These are phyloP conservation scores for Siniperca obscura DNA, from an alignment of 2,797 vertebrate species.

Conservation along the genomic window DNA sequence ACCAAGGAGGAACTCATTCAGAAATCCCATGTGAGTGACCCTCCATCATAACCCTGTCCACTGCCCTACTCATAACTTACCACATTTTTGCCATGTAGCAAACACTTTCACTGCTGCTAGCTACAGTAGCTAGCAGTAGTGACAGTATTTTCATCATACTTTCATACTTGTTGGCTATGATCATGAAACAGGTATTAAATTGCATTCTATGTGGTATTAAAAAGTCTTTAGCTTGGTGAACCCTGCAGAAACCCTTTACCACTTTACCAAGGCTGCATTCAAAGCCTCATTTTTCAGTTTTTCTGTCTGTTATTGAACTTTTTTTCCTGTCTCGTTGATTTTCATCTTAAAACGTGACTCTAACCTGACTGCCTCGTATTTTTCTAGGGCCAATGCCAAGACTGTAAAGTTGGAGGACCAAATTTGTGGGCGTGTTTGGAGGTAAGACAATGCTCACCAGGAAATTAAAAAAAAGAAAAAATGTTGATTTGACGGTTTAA, in stretches of 20 bases:
- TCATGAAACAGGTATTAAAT: neutral
- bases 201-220: neutral
- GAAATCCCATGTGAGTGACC: slow-evolving; percentile 94
- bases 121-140: no score
- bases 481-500: slow-evolving; percentile 6
- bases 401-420: slow-evolving; percentile 96
- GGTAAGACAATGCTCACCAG: slow-evolving; percentile 79
- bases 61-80: neutral
- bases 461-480: neutral
- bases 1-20: slow-evolving; percentile 98
- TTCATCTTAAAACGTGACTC: neutral
- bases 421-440: slow-evolving; percentile 99
- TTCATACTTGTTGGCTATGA: neutral
- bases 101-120: neutral
- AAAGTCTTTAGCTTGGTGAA: neutral
- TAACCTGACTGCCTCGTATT: slow-evolving; percentile 40
- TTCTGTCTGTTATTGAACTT: neutral
- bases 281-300: neutral
- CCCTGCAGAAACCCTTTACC: neutral
- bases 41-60: neutral
- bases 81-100: neutral
- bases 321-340: neutral
- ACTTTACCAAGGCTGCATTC: neutral
- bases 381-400: slow-evolving; percentile 94
- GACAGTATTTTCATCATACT: neutral